A percentile compares a stretch with the other conserved stretches of the same genome.
Conservation (phyloP, 2,113 vertebrate genomes). For the Upupa epops region DNA sequence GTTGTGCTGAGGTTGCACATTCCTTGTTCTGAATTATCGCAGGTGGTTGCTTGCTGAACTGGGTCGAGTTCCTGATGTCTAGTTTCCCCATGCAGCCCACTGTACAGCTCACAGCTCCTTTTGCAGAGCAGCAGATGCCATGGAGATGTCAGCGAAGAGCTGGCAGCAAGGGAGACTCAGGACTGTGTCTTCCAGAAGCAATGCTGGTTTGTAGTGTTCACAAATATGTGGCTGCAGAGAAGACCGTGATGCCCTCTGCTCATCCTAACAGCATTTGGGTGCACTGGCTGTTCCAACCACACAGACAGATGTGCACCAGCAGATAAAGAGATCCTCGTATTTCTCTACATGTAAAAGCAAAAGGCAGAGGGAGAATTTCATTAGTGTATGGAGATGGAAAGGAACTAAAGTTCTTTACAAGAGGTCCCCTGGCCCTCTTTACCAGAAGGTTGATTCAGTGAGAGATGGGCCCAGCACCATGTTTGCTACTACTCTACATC, state of each 20-base stretch:
- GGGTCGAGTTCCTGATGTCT: not conserved
- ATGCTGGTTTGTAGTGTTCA: not conserved
- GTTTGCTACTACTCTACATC: not conserved
- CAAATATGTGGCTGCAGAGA: not conserved
- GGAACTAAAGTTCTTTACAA: not conserved
- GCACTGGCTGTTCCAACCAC: not conserved
- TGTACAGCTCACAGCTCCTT: not conserved
- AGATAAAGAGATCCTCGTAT: not conserved
- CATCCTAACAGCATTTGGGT: not conserved
- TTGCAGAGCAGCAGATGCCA: not conserved
- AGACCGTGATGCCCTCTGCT: not conserved
- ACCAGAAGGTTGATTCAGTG: not conserved
- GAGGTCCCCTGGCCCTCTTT: not conserved
- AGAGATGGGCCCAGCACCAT: not conserved
- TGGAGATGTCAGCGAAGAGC: not conserved
- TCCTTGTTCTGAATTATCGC: not conserved
- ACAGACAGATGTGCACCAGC: not conserved
- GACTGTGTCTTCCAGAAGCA: not conserved
- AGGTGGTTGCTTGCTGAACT: not conserved
- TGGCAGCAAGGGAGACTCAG: not conserved
- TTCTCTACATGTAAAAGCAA: not conserved
- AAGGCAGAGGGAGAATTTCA: not conserved
- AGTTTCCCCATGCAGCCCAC: not conserved
- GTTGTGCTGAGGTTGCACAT: conserved; percentile 47
- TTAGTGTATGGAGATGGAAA: not conserved